Evolutionary conservation across 2,113 vertebrate genomes (phyloP).

Genomic region (Edolisoma coerulescens): DNA sequence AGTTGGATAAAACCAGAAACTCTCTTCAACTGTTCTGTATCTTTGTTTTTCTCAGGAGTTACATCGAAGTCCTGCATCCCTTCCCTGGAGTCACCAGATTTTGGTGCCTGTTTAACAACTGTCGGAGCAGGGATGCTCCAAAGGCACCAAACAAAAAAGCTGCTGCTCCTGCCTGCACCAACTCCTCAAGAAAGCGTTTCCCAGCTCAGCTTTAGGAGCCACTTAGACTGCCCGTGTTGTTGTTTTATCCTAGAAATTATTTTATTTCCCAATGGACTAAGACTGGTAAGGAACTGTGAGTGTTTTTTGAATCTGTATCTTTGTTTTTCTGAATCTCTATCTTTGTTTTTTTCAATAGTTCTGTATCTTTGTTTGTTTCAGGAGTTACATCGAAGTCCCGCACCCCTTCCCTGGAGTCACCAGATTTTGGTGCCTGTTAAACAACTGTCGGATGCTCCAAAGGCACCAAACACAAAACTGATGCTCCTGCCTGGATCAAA

Average conservation of each 20-base stretch:
- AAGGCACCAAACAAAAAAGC: background rate
- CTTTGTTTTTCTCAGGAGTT: too few relatives aligned
- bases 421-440: background rate
- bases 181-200: too few relatives aligned
- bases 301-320: too few relatives aligned
- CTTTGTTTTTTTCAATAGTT: too few relatives aligned
- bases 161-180: background rate
- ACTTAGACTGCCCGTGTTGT: too few relatives aligned
- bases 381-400: background rate
- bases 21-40: background rate
- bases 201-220: too few relatives aligned
- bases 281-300: too few relatives aligned
- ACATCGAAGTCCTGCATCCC: background rate
- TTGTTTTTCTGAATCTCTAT: too few relatives aligned
- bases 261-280: too few relatives aligned
- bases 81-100: background rate
- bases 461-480: background rate
- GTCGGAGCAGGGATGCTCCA: background rate
- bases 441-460: background rate
- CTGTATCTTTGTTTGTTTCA: background rate
- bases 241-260: too few relatives aligned
- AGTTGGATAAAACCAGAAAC: background rate
- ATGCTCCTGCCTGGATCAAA: background rate
- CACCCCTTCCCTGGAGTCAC: rapidly evolving
- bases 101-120: background rate